Conservation (phyloP, 2,888 invertebrate species). For the Harmothoe impar region DNA sequence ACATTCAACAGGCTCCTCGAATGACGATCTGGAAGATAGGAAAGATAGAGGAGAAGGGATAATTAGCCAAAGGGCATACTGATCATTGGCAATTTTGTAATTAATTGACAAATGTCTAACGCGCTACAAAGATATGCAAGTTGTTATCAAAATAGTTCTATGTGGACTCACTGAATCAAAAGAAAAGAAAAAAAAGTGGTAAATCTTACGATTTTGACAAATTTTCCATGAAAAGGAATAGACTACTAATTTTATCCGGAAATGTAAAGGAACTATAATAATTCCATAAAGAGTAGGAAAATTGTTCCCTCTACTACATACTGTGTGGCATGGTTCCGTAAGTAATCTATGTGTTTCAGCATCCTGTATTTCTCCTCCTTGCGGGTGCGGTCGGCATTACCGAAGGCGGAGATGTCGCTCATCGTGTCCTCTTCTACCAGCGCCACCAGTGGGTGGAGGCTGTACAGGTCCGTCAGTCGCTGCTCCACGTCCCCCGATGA, state of each 20-base stretch:
- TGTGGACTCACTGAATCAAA: neutral
- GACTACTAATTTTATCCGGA: no score
- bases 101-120: neutral
- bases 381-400: neutral
- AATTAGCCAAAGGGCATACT: neutral
- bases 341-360: constrained; percentile 49
- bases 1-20: constrained; percentile 58
- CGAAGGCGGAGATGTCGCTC: constrained; percentile 7
- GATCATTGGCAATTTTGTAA: neutral
- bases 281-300: no score
- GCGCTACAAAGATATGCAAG: neutral
- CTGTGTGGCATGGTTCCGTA: constrained; percentile 24
- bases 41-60: neutral
- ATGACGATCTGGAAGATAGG: neutral
- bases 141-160: no score
- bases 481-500: neutral
- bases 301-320: no score
- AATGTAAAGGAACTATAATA: no score
- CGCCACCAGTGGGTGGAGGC: constrained; percentile 70
- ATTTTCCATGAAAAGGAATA: no score
- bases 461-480: neutral
- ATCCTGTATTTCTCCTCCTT: neutral
- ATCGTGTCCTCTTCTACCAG: constrained; percentile 26
- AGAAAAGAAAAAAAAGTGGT: no score
- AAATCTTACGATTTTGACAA: no score